These are phyloP conservation scores for Actinemys pallida DNA, from an alignment of 2,113 vertebrate genomes.

Conservation along the genomic window DNA sequence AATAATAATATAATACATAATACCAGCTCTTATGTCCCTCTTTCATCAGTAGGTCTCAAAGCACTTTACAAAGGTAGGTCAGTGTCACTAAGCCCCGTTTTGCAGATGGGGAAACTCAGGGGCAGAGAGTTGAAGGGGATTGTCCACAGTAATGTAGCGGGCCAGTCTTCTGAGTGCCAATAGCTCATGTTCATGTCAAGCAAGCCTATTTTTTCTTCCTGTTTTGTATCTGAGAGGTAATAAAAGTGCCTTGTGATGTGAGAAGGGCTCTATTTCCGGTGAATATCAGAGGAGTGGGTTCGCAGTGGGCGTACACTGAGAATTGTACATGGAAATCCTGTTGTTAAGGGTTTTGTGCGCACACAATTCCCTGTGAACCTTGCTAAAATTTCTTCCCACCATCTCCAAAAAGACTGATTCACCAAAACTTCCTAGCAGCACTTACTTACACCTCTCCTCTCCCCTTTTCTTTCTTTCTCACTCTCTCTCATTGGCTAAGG, in stretches of 20 bases:
- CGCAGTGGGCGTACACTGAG: background rate
- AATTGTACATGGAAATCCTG: background rate
- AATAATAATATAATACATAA: background rate
- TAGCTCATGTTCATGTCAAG: background rate
- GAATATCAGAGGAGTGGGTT: background rate
- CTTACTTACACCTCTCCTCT: background rate
- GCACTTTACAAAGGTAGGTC: background rate
- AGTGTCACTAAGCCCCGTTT: background rate
- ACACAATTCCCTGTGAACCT: background rate
- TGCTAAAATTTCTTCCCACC: background rate
- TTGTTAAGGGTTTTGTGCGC: background rate
- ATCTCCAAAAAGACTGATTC: fast-evolving
- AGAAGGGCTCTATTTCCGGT: background rate
- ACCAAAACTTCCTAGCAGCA: fast-evolving
- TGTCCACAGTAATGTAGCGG: background rate
- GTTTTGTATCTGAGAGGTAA: background rate
- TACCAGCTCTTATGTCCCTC: background rate
- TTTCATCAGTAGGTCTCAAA: background rate
- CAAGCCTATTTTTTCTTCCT: background rate
- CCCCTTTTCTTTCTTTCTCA: too few species aligned
- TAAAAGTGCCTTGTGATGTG: background rate
- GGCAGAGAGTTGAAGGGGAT: background rate
- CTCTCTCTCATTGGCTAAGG: too few species aligned
- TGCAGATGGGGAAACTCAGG: background rate
- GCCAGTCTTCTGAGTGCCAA: background rate